Evolutionary conservation across 2,113 vertebrate genomes (phyloP).

Genomic region (Lycocorax pyrrhopterus): DNA sequence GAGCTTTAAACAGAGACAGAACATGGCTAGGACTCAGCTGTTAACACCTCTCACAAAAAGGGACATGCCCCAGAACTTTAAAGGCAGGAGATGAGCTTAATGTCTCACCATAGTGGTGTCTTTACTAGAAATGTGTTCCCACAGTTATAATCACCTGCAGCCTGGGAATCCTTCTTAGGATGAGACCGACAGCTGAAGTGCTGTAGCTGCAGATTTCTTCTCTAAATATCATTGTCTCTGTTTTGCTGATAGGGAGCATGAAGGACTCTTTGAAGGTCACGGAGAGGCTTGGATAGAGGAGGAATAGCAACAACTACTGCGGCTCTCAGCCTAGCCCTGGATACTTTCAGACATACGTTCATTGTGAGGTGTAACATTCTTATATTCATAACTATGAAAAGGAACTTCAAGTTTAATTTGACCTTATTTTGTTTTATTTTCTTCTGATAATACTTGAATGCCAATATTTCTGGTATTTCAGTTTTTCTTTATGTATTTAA

Average conservation of each 20-base stretch:
- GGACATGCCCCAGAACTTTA: background rate
- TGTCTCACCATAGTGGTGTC: background rate
- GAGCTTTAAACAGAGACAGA: background rate
- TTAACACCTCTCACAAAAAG: constrained; percentile 1
- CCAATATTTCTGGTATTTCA: background rate
- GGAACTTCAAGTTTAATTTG: background rate
- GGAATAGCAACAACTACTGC: background rate
- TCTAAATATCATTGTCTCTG: constrained; percentile 17
- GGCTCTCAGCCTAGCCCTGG: background rate
- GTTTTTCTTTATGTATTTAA: background rate
- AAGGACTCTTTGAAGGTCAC: constrained; percentile 8
- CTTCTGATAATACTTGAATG: background rate
- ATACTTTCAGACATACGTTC: background rate
- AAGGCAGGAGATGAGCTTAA: background rate
- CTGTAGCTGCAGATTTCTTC: constrained; percentile 8
- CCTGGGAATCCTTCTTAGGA: background rate
- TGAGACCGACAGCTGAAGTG: background rate
- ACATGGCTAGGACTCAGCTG: background rate
- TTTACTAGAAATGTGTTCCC: background rate
- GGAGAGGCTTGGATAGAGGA: background rate
- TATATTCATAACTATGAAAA: background rate
- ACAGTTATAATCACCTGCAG: background rate
- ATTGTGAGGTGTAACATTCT: background rate
- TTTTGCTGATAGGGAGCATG: background rate
- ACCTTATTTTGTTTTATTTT: background rate